Base-by-base conservation (phyloP, 2,113 vertebrate species). In the Phyllostomus discolor region DNA sequence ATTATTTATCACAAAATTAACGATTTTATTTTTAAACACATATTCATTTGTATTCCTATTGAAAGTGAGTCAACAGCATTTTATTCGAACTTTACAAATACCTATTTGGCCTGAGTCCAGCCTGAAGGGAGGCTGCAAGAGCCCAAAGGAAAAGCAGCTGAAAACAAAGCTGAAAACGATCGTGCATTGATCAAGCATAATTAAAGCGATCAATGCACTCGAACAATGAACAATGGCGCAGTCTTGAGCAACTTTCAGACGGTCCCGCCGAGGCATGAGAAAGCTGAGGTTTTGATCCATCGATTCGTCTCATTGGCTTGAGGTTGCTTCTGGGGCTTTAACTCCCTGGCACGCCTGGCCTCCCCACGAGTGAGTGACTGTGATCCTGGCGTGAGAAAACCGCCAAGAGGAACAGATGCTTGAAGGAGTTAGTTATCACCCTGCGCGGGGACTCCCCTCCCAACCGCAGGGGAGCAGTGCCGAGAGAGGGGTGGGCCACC, bases 91-190 rank as follows among this genome's bases (percentile, higher is more conserved):
- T 94, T 95, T 75, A 95, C 84, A 96, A 87, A 82, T 70, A 83
- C 46, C 80, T 43, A 33, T 83, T 93, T 95, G 50, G 78, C 81
- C 54, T 96, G 84, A 97, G 93, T 97, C 96, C 46, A 94, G 96
- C 28, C 67, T 85, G 86, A 97, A 97, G 12, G 59, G 38, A 93
- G 87, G 90, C 92, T 96, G 59, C 20, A 79, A 79, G 0, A 10
- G 92, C 64, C 54, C 88, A 12, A 94, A 8, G 76, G 85, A 54
- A 28, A 94, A 96, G 66, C 88, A 89, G 69, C 97, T 14, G 43
- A 43, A 43, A 43, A 43, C 43, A 43, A 43, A 43, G 43, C 43
- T 43, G 43, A 43, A 43, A 43, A 43, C 8, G 43, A 43, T 6
- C 43, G 43, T 43, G 43, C 80, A 20, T 82, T 73, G 72, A 86